These are phyloP conservation scores for Crotalus horridus DNA, from an alignment of 2,113 vertebrate genomes.

Conservation along the genomic window DNA sequence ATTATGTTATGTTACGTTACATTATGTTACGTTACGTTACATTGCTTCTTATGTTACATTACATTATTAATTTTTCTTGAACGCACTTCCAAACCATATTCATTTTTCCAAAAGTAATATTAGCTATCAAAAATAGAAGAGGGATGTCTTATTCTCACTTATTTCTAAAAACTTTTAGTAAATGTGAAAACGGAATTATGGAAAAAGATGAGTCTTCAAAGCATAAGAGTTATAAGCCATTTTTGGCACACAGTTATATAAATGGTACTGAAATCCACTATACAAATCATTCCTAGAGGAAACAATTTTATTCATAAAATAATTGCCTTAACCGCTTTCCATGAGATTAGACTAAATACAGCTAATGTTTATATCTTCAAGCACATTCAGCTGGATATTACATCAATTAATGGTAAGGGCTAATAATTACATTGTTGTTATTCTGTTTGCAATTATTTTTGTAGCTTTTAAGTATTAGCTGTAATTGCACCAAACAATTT, in stretches of 20 bases:
- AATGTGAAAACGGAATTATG: background rate
- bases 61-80: background rate
- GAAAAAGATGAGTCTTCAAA: background rate
- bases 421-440: background rate
- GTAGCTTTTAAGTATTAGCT: background rate
- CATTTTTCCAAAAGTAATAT: conserved; percentile 4
- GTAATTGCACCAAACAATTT: conserved; percentile 6
- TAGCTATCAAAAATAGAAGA: conserved; percentile 14
- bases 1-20: no score
- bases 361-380: conserved; percentile 33
- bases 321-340: conserved; percentile 29
- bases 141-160: background rate
- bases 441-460: conserved; percentile 33
- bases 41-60: no score
- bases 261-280: conserved; percentile 37
- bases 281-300: conserved; percentile 38
- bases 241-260: conserved; percentile 34
- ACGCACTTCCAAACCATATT: background rate
- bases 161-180: background rate
- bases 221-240: conserved; percentile 10
- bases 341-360: conserved; percentile 24
- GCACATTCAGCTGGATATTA: background rate
- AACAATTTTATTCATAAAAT: conserved; percentile 16
- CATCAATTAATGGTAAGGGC: background rate
- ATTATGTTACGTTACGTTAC: no score